phyloP scores from a whole-genome alignment of 53 echinoderm and acorn worm species.

The Holothuria leucospilota region DNA sequence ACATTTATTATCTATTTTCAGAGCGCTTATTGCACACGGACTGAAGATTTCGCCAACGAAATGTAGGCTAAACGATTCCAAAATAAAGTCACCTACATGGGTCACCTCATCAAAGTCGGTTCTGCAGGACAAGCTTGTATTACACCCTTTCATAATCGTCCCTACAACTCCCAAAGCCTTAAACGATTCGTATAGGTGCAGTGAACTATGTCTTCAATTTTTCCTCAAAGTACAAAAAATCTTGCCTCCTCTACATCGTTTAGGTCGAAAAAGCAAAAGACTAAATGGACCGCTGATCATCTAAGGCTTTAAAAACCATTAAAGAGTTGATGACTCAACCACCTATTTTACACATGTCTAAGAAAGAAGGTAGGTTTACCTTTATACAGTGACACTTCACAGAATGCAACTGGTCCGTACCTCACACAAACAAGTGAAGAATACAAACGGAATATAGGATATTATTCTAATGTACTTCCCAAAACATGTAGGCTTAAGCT shows the following conservation, averaged over 20 bases:
- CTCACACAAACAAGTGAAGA: conserved; percentile 29
- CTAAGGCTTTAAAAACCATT: conserved; percentile 7
- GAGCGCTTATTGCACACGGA: background rate
- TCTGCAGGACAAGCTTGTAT: conserved; percentile 9
- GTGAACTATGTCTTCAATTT: conserved; percentile 20
- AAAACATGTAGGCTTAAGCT: conserved; percentile 40
- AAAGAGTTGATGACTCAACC: conserved; percentile 37
- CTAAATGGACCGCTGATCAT: conserved; percentile 27
- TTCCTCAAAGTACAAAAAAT: conserved; percentile 29
- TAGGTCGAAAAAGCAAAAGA: conserved; percentile 20
- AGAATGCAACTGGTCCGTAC: conserved; percentile 32
- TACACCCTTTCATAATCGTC: background rate
- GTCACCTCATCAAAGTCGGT: background rate
- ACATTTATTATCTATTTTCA: background rate
- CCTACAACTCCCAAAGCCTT: conserved; percentile 1
- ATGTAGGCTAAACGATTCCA: conserved; percentile 19
- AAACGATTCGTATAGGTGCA: conserved; percentile 20
- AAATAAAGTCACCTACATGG: conserved; percentile 28
- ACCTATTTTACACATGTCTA: conserved; percentile 30
- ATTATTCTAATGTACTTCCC: conserved; percentile 39
- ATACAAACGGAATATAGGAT: conserved; percentile 7
- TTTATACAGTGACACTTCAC: conserved; percentile 36
- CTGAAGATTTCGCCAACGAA: conserved; percentile 4
- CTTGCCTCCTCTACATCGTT: conserved; percentile 23
- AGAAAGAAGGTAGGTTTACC: conserved; percentile 1